Evolutionary conservation across 1,140 invertebrate genomes (phyloP), one percentile per base, ranked within the genome.

Genomic region (Drosophila littoralis): DNA sequence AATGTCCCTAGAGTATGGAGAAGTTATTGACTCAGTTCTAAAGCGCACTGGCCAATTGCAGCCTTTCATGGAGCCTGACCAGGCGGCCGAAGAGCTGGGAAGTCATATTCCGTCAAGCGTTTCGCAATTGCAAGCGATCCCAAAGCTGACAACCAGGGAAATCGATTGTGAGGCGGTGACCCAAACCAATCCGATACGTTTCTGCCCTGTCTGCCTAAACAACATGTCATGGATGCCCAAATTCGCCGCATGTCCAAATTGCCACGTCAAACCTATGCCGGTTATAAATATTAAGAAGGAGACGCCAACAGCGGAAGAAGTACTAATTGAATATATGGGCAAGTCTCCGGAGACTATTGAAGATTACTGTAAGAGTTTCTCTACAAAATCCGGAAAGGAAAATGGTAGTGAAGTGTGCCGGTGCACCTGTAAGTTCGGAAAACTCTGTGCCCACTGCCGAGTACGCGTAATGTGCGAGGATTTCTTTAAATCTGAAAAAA

Each of bases 361-460:
- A 0, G 68, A 81, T 4, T 59, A 36, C 22, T 81, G 65, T 35
- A 0, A 6, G 0, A 15, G 63, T 52, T 54, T 70, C 0, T 72
- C 68, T 15, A 35, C 17, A 0, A 33, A 17, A 6, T 3, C 0
- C 3, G 0, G 7, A 2, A 8, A 33, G 0, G 10, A 57, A 1
- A 45, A 35, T 0, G 50, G n/a, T 0, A 17, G 33, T 0, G n/a
- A 45, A 1, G 57, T 54, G 0, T 79, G 79, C 10, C 54, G 78
- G 7, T 92, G 91, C 52, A 83, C 81, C 0, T 81, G 77, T 17
- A 42, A 55, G 6, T 40, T 32, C 8, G 66, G 36, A 6, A 79
- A 71, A 6, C 4, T 59, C 0, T 91, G 90, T 48, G 77, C 83
- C 0, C 83, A 90, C 60, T 91, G 90, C 7, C 83, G 90, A 13